Evolutionary conservation across 2,888 invertebrate species (phyloP), one percentile per base, ranked within the genome.

Genomic region (Keiferia lycopersicella): DNA sequence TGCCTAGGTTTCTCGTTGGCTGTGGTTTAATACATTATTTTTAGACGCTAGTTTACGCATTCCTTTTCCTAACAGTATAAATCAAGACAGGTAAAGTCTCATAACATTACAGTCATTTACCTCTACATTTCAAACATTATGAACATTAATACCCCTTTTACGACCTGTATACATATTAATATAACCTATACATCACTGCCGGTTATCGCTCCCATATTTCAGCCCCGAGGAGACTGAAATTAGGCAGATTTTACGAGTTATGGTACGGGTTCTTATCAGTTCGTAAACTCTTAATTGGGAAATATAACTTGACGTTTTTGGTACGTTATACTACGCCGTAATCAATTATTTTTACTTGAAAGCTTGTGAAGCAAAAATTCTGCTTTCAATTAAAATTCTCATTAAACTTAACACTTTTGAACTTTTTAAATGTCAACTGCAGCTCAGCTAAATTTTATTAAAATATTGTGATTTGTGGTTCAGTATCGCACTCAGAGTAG

Each of bases 191-290:
- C 30, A 56, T 56, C 56, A 56, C 22, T 14, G 34, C 34, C n/a
- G 34, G 56, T 56, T 56, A 56, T 56, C 56, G 26, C 34, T 34
- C n/a, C 56, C 38, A 26, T 62, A 57, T 56, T 62, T 56, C 45
- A 56, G 26, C 30, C 62, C 38, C 16, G 22, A 45, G 45, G 26
- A 57, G 16, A 16, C 57, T 62, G 26, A 62, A 62, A 62, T 56
- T 57, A 62, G 56, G 62, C 56, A 41, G 34, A 56, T 30, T 62
- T 62, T 62, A 62, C 16, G 62, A 62, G 18, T 38, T 38, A 18
- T n/a, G 45, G 41, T 41, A 26, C 12, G 39, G 59, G 39, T n/a
- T 45, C 41, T 56, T 56, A 56, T 56, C 56, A 56, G 56, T 56
- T 56, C 16, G 16, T 8, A 26, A 56, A 56, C 34, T 56, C 34